Evolutionary conservation across 1,140 invertebrate genomes (phyloP).

Genomic region (Ctenoplectra terminalis): DNA sequence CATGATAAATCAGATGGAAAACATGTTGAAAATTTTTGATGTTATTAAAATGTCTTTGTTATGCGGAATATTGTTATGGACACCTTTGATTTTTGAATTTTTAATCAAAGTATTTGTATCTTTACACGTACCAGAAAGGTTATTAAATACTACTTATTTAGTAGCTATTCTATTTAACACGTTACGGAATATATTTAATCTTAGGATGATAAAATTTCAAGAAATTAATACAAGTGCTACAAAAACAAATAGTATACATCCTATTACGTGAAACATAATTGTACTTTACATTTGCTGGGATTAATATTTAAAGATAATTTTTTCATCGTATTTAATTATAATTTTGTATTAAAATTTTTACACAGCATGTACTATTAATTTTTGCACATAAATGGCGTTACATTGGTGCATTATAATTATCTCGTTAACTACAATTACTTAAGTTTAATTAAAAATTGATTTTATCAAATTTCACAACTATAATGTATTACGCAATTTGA

Average conservation of each 20-base stretch:
- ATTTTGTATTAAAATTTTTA: background rate
- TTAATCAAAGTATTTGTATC: conserved; percentile 66
- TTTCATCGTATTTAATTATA: background rate
- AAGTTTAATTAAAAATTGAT: conserved; percentile 2
- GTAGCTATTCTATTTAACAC: conserved; percentile 53
- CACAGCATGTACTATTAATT: background rate
- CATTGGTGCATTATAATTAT: background rate
- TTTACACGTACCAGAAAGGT: conserved; percentile 57
- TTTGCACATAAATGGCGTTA: conserved; percentile 7
- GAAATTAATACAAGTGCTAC: conserved; percentile 24
- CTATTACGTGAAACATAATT: conserved; percentile 42
- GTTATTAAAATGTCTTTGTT: conserved; percentile 59
- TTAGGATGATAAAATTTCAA: conserved; percentile 65
- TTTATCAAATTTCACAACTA: background rate
- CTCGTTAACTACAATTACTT: background rate
- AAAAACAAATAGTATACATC: conserved; percentile 68
- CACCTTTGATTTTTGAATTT: conserved; percentile 65
- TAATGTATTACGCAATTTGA: background rate
- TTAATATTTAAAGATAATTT: background rate
- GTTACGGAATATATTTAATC: conserved; percentile 69
- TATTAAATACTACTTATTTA: conserved; percentile 60
- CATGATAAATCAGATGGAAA: background rate
- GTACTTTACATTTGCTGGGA: background rate
- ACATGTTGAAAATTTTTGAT: conserved; percentile 33
- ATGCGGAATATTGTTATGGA: conserved; percentile 67